These are phyloP conservation scores for Alauda arvensis DNA, from an alignment of 2,797 vertebrate genomes.

Conservation along the genomic window DNA sequence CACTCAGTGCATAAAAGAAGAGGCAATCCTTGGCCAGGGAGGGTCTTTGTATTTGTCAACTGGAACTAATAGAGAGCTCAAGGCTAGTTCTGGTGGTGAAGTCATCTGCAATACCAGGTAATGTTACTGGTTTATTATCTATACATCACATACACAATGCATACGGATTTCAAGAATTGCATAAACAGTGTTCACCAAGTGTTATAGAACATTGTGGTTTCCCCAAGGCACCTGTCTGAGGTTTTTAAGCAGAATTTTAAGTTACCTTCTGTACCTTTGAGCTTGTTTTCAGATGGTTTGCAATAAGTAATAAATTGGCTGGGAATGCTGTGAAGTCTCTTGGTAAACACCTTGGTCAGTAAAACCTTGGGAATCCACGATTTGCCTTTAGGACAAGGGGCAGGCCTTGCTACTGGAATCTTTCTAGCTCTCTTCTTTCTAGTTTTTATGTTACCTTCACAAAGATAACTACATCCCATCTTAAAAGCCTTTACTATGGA, in stretches of 20 bases:
- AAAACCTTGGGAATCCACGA: neutral
- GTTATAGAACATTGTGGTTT: neutral
- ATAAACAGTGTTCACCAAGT: rapidly evolving
- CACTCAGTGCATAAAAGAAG: neutral
- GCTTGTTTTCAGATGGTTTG: neutral
- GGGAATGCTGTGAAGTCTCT: neutral
- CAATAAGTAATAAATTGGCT: neutral
- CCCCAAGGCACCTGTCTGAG: neutral
- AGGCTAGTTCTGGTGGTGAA: neutral
- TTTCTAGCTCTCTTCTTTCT: neutral
- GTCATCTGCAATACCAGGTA: neutral
- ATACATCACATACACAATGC: neutral
- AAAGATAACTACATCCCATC: neutral
- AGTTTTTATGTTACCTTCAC: neutral
- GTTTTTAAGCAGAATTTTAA: neutral
- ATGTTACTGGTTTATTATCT: neutral
- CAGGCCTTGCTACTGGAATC: neutral
- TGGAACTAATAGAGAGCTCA: neutral
- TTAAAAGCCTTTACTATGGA: neutral
- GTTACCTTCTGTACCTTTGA: neutral
- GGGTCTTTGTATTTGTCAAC: neutral
- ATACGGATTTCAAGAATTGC: neutral
- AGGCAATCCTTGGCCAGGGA: neutral
- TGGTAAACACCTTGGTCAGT: neutral
- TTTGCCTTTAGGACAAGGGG: neutral